phyloP scores from a whole-genome alignment of 1,140 invertebrate genomes.

The Calycopis cecrops region DNA sequence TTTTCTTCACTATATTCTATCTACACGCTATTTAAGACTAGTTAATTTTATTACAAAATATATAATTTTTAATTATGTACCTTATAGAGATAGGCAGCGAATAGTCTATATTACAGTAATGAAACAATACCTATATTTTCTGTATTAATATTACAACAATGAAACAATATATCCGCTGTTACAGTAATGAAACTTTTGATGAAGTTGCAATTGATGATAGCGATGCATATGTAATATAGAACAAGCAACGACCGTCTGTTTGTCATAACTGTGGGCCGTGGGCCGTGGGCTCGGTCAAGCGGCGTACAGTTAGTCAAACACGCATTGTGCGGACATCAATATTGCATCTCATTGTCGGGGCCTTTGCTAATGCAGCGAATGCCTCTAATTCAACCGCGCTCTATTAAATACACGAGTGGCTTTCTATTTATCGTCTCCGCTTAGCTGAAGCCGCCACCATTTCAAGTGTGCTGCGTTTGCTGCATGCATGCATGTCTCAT shows the following conservation, averaged over 20 bases:
- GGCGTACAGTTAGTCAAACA: constrained; percentile 68
- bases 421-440: neutral
- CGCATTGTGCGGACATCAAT: constrained; percentile 50
- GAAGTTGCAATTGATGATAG: constrained; percentile 27
- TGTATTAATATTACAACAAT: too few relatives aligned
- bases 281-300: constrained; percentile 33
- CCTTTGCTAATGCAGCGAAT: constrained; percentile 47
- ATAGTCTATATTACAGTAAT: too few relatives aligned
- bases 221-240: constrained; percentile 50
- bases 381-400: constrained; percentile 32
- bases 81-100: too few relatives aligned
- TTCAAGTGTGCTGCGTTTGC: too few relatives aligned
- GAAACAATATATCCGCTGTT: too few relatives aligned
- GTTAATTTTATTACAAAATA: too few relatives aligned
- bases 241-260: constrained; percentile 57
- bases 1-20: too few relatives aligned
- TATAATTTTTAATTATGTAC: too few relatives aligned
- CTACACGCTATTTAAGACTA: too few relatives aligned
- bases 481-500: too few relatives aligned
- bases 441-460: neutral
- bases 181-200: too few relatives aligned
- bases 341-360: constrained; percentile 61
- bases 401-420: constrained; percentile 7
- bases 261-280: constrained; percentile 51
- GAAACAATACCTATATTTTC: too few relatives aligned